phyloP scores from a whole-genome alignment of 2,113 vertebrate species.

The Phalacrocorax aristotelis region DNA sequence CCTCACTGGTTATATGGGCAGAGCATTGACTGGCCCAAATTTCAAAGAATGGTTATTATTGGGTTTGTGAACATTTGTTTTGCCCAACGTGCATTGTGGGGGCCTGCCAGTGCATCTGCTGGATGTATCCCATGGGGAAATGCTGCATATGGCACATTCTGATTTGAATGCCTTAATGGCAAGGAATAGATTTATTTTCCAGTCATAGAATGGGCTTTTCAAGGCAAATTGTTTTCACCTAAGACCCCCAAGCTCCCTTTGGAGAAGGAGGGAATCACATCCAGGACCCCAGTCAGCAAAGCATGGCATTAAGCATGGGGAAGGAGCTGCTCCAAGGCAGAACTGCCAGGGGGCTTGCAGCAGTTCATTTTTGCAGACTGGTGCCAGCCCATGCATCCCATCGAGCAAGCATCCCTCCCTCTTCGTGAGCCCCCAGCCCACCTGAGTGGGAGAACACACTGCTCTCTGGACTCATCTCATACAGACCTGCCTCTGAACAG shows the following conservation, averaged over 20 bases:
- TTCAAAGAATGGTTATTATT: not conserved
- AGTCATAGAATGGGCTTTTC: not conserved
- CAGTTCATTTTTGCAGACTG: not conserved
- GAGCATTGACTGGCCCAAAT: not conserved
- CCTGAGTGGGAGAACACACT: not conserved
- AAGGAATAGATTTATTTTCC: not conserved
- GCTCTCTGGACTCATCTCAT: not conserved
- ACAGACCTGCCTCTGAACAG: not conserved
- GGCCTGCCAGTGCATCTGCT: not conserved
- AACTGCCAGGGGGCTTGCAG: accelerated
- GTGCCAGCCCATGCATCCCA: not conserved
- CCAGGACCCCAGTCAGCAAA: not conserved
- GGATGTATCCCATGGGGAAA: not conserved
- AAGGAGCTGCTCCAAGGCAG: not conserved
- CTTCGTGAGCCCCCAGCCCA: not conserved
- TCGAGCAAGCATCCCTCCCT: not conserved
- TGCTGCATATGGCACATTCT: not conserved
- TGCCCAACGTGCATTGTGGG: not conserved
- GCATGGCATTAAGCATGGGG: not conserved
- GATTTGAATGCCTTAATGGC: not conserved
- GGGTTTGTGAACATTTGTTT: not conserved
- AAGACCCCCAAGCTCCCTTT: not conserved
- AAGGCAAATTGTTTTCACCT: not conserved
- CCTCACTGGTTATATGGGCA: not conserved
- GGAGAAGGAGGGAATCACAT: not conserved